Base-by-base conservation (phyloP, 2,797 vertebrate genomes). In the Gymnoscopelus microlampas region DNA sequence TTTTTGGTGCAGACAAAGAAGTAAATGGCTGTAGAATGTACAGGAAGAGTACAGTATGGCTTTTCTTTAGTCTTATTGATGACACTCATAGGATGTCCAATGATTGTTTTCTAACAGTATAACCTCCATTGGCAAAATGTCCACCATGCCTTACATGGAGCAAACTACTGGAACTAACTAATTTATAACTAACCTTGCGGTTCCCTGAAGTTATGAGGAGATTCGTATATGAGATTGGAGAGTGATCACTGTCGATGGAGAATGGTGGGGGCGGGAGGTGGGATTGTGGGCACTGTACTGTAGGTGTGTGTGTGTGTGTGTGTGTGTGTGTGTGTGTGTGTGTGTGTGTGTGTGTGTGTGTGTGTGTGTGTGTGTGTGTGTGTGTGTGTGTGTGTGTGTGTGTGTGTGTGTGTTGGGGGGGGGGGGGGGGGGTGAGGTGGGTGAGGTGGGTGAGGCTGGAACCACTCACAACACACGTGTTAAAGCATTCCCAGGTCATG, bases 391-490 rank as follows among this genome's bases (percentile, higher is more conserved):
- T 68, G 65, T 70, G 35, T 72, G 64, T 66, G 60, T 44, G 58
- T 44, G 58, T 44, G 58, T 19, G 58, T 19, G 14, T 5, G 58
- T 60, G 58, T 64, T 57, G 77, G 70, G 66, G 66, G 54, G 74
- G 66, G 76, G 58, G 62, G 35, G 24, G 12, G 23, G 5, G 7
- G n/a, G n/a, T n/a, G n/a, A n/a, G n/a, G 64, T 66, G 60, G 23
- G 58, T 44, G 58, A 23, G 12, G 14, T 5, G 14, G 29, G 14
- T 24, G 24, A 53, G 14, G 49, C 23, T 50, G 44, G 61, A 58
- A 73, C 74, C 81, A 61, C 74, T 86, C 85, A 71, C 79, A 77
- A 84, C 72, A 76, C 78, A 78, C 74, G 82, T 84, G 79, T 79
- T 70, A 78, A 85, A 90, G 77, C 83, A 79, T 80, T 85, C 76